Evolutionary conservation across 92 coral and sea anemone genomes (phyloP).

Genomic region (Palythoa heliodiscus): DNA sequence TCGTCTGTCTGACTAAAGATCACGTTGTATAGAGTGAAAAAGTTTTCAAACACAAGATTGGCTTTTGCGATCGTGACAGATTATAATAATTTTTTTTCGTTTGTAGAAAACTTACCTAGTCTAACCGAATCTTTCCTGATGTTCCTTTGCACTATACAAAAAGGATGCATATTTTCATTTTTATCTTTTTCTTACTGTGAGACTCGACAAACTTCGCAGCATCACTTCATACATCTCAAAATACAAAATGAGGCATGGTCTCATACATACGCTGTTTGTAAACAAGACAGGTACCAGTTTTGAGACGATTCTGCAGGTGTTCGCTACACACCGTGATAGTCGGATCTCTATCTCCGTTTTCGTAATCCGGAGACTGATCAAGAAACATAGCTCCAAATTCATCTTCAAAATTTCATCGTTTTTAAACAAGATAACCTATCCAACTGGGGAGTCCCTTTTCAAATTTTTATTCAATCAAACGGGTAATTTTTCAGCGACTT

Average conservation of each 20-base stretch:
- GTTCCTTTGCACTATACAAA: not conserved
- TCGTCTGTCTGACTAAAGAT: not conserved
- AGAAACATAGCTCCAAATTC: too few relatives aligned
- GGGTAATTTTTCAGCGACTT: too few relatives aligned
- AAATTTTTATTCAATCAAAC: too few relatives aligned
- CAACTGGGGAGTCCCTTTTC: too few relatives aligned
- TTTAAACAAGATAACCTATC: too few relatives aligned
- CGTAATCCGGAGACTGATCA: too few relatives aligned
- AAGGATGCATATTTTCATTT: not conserved
- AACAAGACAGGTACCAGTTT: conserved; percentile 6
- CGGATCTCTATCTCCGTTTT: too few relatives aligned
- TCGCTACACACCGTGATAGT: not conserved
- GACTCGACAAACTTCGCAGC: not conserved
- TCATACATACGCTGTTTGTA: conserved; percentile 8
- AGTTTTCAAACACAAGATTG: not conserved
- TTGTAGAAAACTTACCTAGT: not conserved
- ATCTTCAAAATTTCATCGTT: too few relatives aligned
- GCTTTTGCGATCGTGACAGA: not conserved
- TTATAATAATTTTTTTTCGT: not conserved
- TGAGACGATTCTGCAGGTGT: not conserved
- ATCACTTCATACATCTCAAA: not conserved
- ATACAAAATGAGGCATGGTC: not conserved
- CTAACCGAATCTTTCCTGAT: not conserved
- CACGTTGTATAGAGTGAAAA: not conserved
- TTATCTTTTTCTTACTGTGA: not conserved